Evolutionary conservation across 92 coral and sea anemone genomes (phyloP).

Genomic region (Phymanthus crucifer): DNA sequence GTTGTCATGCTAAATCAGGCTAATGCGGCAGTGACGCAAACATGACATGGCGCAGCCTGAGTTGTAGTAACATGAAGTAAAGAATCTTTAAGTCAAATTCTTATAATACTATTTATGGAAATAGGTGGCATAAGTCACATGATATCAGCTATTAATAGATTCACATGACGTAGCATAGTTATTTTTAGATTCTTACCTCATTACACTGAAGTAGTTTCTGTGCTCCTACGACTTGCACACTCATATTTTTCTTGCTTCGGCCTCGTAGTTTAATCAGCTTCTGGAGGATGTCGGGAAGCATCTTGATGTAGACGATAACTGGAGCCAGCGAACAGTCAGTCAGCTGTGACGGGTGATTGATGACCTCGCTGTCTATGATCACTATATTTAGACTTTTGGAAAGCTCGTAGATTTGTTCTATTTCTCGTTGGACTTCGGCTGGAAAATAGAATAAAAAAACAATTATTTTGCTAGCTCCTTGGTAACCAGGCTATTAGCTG

Average conservation of each 20-base stretch:
- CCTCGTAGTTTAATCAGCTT: constrained; percentile 92
- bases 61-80: not conserved
- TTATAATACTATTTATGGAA: not conserved
- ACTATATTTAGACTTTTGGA: constrained; percentile 81
- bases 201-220: constrained; percentile 75
- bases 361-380: constrained; percentile 90
- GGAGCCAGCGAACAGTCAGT: constrained; percentile 96
- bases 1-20: no score
- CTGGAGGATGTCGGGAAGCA: constrained; percentile 85
- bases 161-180: not conserved
- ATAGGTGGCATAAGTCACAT: not conserved
- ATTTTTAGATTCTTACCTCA: constrained; percentile 47
- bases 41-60: no score
- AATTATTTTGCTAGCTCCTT: not conserved
- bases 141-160: no score
- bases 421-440: constrained; percentile 95
- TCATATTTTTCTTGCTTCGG: constrained; percentile 73
- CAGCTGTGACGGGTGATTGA: constrained; percentile 94
- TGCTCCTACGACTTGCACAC: constrained; percentile 82
- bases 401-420: constrained; percentile 88
- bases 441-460: not conserved
- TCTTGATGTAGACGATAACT: constrained; percentile 85
- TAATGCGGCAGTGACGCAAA: not conserved
- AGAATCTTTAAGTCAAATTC: no score
- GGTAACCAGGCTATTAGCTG: no score